Evolutionary conservation across 2,888 invertebrate species (phyloP).

Genomic region (Microplitis manilae): DNA sequence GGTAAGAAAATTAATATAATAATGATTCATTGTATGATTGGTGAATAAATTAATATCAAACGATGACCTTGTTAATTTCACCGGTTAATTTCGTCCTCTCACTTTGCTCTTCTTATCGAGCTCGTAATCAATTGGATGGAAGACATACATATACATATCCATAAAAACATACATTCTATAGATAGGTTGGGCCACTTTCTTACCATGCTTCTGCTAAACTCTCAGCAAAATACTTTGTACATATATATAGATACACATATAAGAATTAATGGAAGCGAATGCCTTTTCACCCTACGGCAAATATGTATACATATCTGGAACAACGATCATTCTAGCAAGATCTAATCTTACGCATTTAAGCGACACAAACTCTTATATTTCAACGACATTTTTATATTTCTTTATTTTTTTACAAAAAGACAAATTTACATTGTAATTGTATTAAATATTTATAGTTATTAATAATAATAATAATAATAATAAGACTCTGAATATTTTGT

Average conservation of each 20-base stretch:
- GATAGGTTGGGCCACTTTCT: constrained; percentile 39
- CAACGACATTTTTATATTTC: not conserved
- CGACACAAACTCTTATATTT: not conserved
- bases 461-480: too few species aligned
- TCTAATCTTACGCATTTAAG: constrained; percentile 7
- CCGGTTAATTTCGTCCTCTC: constrained; percentile 11
- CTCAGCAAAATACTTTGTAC: not conserved
- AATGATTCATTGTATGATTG: not conserved
- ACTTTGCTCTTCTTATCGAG: constrained; percentile 1
- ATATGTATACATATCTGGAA: constrained; percentile 35
- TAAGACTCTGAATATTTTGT: too few species aligned
- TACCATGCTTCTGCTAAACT: not conserved
- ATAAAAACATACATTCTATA: not conserved
- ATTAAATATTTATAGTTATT: too few species aligned
- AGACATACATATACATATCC: not conserved
- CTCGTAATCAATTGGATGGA: constrained; percentile 24
- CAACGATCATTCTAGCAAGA: constrained; percentile 5
- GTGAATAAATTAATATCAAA: not conserved
- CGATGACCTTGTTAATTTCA: constrained; percentile 21
- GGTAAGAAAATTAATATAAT: too few species aligned
- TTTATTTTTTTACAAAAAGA: not conserved
- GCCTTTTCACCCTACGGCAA: constrained; percentile 34
- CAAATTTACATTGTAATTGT: too few species aligned
- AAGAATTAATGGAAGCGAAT: constrained; percentile 18
- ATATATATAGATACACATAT: not conserved